A percentile compares a stretch with the other conserved stretches of the same genome.
These are phyloP conservation scores for Cataglyphis cursor DNA, from an alignment of 2,888 invertebrate species.

Conservation along the genomic window DNA sequence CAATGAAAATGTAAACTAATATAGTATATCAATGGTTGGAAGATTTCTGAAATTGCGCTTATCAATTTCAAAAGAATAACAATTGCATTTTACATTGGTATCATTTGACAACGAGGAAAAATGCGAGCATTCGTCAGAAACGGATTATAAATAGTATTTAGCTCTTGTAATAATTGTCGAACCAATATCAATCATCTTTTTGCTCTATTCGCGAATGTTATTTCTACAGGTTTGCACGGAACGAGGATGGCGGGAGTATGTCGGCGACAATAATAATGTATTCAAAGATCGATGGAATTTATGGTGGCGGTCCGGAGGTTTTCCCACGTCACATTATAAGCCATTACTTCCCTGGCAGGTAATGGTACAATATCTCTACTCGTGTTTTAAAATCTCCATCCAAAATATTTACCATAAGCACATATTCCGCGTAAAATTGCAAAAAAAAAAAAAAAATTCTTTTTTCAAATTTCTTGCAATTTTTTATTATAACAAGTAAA, in stretches of 20 bases:
- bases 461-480: background rate
- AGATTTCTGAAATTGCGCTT: background rate
- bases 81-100: background rate
- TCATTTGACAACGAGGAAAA: conserved; percentile 18
- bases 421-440: background rate
- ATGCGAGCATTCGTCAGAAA: conserved; percentile 9
- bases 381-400: conserved; percentile 2
- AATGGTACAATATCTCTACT: conserved; percentile 54
- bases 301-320: conserved; percentile 94
- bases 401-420: conserved; percentile 16
- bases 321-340: conserved; percentile 90
- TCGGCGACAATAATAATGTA: conserved; percentile 88
- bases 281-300: conserved; percentile 92
- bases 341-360: conserved; percentile 92
- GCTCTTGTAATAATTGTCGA: conserved; percentile 22
- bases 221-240: conserved; percentile 91
- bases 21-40: background rate
- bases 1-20: background rate
- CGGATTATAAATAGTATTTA: conserved; percentile 17
- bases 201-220: conserved; percentile 19
- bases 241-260: conserved; percentile 93
- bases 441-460: background rate
- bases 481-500: background rate
- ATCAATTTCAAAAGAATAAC: background rate
- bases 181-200: conserved; percentile 32